A percentile compares a stretch with the other conserved stretches of the same genome.
Conservation (phyloP, 1,140 invertebrate genomes). For the Cataglyphis hispanica region DNA sequence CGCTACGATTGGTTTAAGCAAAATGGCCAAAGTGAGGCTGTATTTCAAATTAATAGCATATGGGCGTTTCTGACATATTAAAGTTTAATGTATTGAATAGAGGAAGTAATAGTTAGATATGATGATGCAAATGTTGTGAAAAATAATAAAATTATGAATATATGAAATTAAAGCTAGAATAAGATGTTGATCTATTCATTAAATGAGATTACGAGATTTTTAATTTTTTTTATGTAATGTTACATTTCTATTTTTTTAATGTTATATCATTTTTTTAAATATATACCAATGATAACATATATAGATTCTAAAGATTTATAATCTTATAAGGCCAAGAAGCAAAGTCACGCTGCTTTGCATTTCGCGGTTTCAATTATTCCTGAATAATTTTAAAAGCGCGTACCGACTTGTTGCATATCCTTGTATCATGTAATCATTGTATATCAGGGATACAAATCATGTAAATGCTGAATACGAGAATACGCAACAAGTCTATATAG, state of each 20-base stretch:
- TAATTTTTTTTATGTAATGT: not conserved
- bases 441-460: too few relatives aligned
- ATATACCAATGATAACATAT: too few relatives aligned
- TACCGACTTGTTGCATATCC: too few relatives aligned
- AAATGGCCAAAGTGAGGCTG: not conserved
- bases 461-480: too few relatives aligned
- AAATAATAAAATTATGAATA: not conserved
- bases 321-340: not conserved
- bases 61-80: conserved; percentile 5
- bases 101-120: not conserved
- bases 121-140: not conserved
- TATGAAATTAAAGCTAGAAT: not conserved
- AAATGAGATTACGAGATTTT: not conserved
- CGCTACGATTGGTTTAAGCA: conserved; percentile 37
- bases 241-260: not conserved
- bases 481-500: too few relatives aligned
- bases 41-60: not conserved
- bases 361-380: not conserved
- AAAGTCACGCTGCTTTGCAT: not conserved
- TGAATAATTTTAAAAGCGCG: not conserved
- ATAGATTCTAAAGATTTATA: not conserved
- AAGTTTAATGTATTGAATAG: not conserved
- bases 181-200: not conserved
- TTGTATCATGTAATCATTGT: too few relatives aligned
- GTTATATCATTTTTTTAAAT: too few relatives aligned